Conservation (phyloP, 2,113 vertebrate species). For the Athene noctua region DNA sequence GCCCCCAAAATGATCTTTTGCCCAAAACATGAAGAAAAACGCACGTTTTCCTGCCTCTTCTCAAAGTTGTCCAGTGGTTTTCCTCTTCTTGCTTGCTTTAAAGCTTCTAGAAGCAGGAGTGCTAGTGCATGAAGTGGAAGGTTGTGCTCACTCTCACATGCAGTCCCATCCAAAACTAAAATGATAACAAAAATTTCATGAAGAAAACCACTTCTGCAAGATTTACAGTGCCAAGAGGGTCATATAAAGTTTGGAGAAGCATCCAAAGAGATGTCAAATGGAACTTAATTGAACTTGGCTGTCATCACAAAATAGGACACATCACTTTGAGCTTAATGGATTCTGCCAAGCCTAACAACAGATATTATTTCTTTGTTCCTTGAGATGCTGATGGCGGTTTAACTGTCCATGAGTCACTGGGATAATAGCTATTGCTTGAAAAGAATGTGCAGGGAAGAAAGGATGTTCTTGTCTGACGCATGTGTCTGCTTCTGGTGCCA, state of each 20-base stretch:
- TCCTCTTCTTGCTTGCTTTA: neutral
- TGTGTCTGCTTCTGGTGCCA: conserved; percentile 37
- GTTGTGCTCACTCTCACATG: neutral
- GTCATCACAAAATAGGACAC: neutral
- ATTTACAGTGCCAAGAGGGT: conserved; percentile 6
- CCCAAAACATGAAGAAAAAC: neutral
- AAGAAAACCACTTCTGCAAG: conserved; percentile 19
- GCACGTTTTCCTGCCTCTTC: neutral
- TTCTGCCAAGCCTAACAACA: conserved; percentile 46
- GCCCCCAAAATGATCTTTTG: conserved; percentile 16
- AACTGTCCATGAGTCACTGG: conserved; percentile 54
- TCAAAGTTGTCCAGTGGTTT: neutral
- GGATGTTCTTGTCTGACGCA: conserved; percentile 26
- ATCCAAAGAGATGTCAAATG: conserved; percentile 40
- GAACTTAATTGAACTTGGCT: conserved; percentile 44
- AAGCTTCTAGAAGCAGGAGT: neutral
- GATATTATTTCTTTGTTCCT: conserved; percentile 28
- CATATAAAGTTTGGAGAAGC: conserved; percentile 23
- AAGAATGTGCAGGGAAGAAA: conserved; percentile 15
- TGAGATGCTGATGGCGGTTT: neutral
- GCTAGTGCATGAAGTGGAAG: neutral
- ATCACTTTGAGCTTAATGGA: neutral
- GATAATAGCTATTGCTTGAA: conserved; percentile 31
- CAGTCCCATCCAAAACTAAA: neutral
- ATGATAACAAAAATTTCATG: neutral